These are phyloP conservation scores for Meloidogyne floridensis DNA, from an alignment of 1,140 invertebrate species.

Conservation along the genomic window DNA sequence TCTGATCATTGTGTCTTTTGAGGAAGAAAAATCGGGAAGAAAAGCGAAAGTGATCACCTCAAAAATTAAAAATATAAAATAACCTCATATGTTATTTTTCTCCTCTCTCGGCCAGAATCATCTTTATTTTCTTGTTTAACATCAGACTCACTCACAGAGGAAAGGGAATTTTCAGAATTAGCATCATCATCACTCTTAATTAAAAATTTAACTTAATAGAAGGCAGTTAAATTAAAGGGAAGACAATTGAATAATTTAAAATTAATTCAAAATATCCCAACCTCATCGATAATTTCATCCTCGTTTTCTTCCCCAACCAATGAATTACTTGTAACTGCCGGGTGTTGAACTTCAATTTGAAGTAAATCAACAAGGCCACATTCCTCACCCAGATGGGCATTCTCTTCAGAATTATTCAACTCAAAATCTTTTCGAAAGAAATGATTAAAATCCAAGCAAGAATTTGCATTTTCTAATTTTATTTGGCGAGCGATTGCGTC, in stretches of 20 bases:
- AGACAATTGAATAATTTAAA: too few relatives aligned
- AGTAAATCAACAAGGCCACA: conserved; percentile 11
- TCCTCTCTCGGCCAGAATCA: neutral
- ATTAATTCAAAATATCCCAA: neutral
- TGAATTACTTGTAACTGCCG: neutral
- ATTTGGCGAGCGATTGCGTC: conserved; percentile 39
- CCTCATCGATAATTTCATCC: neutral
- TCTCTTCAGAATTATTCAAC: neutral
- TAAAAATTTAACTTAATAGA: neutral
- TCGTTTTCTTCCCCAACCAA: conserved; percentile 3
- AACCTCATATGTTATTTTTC: conserved; percentile 39
- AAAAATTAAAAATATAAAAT: conserved; percentile 7
- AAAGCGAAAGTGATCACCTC: too few relatives aligned
- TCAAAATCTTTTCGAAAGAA: neutral
- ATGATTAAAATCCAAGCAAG: conserved; percentile 37
- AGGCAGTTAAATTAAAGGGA: too few relatives aligned
- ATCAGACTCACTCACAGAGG: neutral
- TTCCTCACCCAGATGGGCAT: neutral
- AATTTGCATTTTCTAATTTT: conserved; percentile 38
- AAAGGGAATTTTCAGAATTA: neutral
- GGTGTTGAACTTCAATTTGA: conserved; percentile 13
- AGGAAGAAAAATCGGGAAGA: too few relatives aligned
- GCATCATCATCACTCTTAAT: neutral
- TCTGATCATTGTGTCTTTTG: too few relatives aligned
- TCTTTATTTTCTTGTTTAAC: neutral